phyloP scores from a whole-genome alignment of 2,797 vertebrate species.

The Poecilia gillii region DNA sequence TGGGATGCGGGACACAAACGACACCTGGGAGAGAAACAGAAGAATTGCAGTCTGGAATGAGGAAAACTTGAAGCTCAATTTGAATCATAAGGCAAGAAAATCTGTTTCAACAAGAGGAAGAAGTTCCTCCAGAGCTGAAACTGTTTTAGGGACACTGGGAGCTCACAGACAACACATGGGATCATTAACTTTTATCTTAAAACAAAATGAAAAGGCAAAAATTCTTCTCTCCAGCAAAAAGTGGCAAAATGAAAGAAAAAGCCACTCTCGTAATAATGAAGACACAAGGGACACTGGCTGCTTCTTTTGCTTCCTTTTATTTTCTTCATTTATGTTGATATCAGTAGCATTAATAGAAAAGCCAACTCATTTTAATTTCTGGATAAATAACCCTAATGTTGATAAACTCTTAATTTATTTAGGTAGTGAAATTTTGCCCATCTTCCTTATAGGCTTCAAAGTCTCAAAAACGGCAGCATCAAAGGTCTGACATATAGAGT shows the following conservation, averaged over 20 bases:
- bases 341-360: background rate
- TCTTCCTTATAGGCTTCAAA: background rate
- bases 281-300: background rate
- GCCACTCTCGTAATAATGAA: conserved; percentile 4
- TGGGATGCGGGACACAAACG: conserved; percentile 97
- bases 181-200: conserved; percentile 1
- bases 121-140: background rate
- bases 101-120: background rate
- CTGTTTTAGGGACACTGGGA: background rate
- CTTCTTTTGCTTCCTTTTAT: background rate
- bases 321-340: conserved; percentile 9
- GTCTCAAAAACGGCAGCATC: background rate
- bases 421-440: background rate
- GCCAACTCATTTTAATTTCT: conserved; percentile 12
- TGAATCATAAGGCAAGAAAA: background rate
- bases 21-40: conserved; percentile 84
- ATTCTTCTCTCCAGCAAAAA: background rate
- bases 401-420: background rate
- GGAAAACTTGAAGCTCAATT: background rate
- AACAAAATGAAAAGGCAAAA: conserved; percentile 1
- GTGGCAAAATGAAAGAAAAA: conserved; percentile 7
- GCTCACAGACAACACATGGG: conserved; percentile 1
- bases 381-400: background rate
- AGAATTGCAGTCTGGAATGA: conserved; percentile 6
- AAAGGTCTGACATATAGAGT: background rate